Evolutionary conservation across 92 coral and sea anemone species (phyloP).

Genomic region (Isaurus tuberculatus): DNA sequence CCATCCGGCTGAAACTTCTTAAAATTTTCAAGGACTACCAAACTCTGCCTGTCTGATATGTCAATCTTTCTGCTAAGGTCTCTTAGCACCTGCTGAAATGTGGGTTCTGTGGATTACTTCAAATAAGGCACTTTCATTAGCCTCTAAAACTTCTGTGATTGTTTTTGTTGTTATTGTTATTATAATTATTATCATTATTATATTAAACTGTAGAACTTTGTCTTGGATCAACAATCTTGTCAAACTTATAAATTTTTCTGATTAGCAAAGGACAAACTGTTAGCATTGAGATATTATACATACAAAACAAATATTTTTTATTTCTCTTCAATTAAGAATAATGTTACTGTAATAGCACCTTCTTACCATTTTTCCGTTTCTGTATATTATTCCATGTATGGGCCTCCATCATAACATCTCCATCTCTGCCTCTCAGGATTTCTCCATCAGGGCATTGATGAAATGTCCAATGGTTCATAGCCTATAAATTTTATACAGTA

Average conservation of each 20-base stretch:
- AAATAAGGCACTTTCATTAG: neutral
- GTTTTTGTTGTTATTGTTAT: neutral
- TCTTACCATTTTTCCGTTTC: slow-evolving; percentile 22
- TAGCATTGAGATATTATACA: slow-evolving; percentile 5
- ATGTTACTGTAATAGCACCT: neutral
- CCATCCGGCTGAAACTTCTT: slow-evolving; percentile 17
- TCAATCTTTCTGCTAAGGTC: slow-evolving; percentile 20
- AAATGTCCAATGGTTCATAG: slow-evolving; percentile 10
- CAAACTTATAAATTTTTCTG: neutral
- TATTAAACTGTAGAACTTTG: neutral
- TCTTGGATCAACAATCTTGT: neutral
- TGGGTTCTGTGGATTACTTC: slow-evolving; percentile 26
- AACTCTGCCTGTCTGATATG: slow-evolving; percentile 30
- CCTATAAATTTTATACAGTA: neutral
- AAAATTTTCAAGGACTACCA: slow-evolving; percentile 46
- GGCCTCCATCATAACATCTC: slow-evolving; percentile 19
- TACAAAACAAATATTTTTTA: neutral
- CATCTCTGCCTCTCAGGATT: slow-evolving; percentile 29
- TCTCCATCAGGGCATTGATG: slow-evolving; percentile 7
- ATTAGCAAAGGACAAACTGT: neutral
- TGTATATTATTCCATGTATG: slow-evolving; percentile 22
- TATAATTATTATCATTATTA: neutral
- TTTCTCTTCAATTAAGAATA: neutral
- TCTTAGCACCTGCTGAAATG: slow-evolving; percentile 18
- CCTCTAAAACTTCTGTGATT: neutral